A percentile compares a stretch with the other conserved stretches of the same genome.
phyloP scores from a whole-genome alignment of 2,113 vertebrate species.

The Syrrhaptes paradoxus region DNA sequence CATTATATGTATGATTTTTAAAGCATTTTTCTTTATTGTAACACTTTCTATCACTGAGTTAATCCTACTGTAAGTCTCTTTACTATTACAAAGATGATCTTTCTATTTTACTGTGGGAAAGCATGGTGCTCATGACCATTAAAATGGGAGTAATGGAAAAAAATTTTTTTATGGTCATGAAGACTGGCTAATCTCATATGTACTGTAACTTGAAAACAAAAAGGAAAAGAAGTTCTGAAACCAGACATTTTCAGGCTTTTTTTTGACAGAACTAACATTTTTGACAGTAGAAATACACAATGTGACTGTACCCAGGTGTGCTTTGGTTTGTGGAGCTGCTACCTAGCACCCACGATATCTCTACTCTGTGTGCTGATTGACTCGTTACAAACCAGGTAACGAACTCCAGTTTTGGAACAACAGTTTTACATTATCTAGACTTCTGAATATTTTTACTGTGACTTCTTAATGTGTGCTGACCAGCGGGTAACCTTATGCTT shows the following conservation, averaged over 20 bases:
- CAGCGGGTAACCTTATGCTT: not conserved
- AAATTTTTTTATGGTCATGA: not conserved
- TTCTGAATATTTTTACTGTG: not conserved
- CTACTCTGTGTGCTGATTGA: too few species aligned
- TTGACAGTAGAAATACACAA: too few species aligned
- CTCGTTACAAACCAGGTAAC: too few species aligned
- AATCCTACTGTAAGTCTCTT: not conserved
- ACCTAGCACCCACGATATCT: too few species aligned
- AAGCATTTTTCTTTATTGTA: not conserved
- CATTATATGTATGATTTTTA: not conserved
- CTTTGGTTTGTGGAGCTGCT: too few species aligned
- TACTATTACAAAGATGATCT: not conserved
- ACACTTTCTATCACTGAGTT: not conserved
- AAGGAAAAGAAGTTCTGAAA: not conserved
- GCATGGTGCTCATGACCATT: not conserved
- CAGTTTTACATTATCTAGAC: not conserved
- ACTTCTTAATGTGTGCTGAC: not conserved
- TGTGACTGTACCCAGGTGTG: too few species aligned
- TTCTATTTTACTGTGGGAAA: not conserved
- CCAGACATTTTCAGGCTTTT: too few species aligned
- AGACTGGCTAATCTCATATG: not conserved
- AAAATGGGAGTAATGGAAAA: not conserved
- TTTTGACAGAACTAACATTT: too few species aligned
- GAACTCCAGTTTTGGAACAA: too few species aligned
- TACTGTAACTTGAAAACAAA: not conserved